Conservation (phyloP, 2,888 invertebrate genomes). For the Marasmarcha lunaedactyla region DNA sequence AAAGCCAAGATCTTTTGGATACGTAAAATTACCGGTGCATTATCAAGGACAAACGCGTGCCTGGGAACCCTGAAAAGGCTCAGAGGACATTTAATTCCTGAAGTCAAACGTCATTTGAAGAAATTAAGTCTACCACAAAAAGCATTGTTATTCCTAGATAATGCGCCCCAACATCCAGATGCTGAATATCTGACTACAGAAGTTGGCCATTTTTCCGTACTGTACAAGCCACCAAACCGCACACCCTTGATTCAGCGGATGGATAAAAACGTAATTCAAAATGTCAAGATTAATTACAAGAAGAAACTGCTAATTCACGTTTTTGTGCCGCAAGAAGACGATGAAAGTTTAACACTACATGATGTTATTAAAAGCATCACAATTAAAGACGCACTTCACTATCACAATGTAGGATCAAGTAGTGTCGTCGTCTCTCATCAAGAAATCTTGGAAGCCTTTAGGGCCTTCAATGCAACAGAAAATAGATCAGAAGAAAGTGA, state of each 20-base stretch:
- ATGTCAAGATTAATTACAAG: constrained; percentile 10
- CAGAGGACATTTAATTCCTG: constrained; percentile 8
- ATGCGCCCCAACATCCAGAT: constrained; percentile 7
- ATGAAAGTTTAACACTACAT: constrained; percentile 3
- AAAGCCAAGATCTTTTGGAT: constrained; percentile 10
- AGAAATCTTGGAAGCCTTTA: constrained; percentile 11
- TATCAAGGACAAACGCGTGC: constrained; percentile 8
- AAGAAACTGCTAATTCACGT: constrained; percentile 9
- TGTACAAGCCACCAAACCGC: constrained; percentile 7
- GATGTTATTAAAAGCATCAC: constrained; percentile 7
- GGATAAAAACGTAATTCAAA: constrained; percentile 12
- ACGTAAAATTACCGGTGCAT: constrained; percentile 9
- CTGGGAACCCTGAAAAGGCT: constrained; percentile 9
- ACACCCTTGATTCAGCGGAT: constrained; percentile 9
- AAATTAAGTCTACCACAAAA: constrained; percentile 6
- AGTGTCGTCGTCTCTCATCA: constrained; percentile 6
- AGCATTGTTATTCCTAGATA: constrained; percentile 5
- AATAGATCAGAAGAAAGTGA: constrained; percentile 10
- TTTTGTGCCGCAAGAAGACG: not conserved
- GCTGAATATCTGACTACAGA: constrained; percentile 8
- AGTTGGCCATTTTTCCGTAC: no score
- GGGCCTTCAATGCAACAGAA: constrained; percentile 12
- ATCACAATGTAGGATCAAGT: constrained; percentile 9
- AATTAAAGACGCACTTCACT: no score
- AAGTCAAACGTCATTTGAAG: constrained; percentile 8